Evolutionary conservation across 2,797 vertebrate genomes (phyloP), one percentile per base, ranked within the genome.

Genomic region (Numenius phaeopus): DNA sequence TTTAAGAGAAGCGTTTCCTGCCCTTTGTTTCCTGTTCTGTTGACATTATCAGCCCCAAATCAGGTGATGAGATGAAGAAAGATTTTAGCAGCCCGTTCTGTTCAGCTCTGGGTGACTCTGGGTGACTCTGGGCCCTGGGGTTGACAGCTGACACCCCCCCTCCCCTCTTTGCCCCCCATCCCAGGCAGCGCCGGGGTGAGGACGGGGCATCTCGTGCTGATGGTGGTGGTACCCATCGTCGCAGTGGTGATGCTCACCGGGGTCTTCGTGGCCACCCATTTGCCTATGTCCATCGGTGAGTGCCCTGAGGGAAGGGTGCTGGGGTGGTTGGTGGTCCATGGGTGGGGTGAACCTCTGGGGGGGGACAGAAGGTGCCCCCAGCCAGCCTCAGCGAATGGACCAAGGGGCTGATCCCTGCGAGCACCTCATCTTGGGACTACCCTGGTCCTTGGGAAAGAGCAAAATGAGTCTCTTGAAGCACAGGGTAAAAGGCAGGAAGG

Each of bases 201-300:
- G 34, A 64, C 0, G 1, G 23, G 61, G 40, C 9, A 57, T 22
- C 77, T 94, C 0, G 20, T 89, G 71, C 39, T 89, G 61, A 0
- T 23, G 24, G 54, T 81, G 65, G 14, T 34, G 20, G 14, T 84
- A 21, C 34, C 79, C 14, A 3, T 69, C 1, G 5, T 30, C 29
- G 1, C 2, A 0, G 57, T 6, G 30, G 1, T 64, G 9, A 1
- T 58, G 5, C 2, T 83, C 37, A 2, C 7, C 0, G 22, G 19
- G 7, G 10, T 14, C 30, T 52, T 58, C 12, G 0, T 14, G 6
- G 14, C 2, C 1, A 1, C 2, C 14, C 4, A 5, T 10, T 15
- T 10, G 37, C 24, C 20, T 21, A 2, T 2, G 15, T 5, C 29
- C 20, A 1, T 0, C 0, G 32, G 92, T 91, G 80, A 91, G 89